Evolutionary conservation across 2,797 vertebrate species (phyloP), one percentile per base, ranked within the genome.

Genomic region (Rallus crepitans): DNA sequence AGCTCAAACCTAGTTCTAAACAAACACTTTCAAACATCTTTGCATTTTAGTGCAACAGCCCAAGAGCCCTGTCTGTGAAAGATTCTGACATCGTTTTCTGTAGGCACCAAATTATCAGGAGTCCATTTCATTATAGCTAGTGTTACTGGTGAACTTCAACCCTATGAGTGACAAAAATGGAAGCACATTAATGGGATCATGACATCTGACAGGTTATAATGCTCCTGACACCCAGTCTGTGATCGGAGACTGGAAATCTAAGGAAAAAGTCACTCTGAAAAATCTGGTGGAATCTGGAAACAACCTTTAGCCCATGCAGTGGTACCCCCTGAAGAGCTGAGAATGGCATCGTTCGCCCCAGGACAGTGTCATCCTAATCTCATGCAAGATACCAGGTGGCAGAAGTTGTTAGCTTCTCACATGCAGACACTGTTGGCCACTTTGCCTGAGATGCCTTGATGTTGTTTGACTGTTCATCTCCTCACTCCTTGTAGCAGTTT

Each of bases 361-460:
- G 27, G 28, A 24, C 1, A 4, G 4, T 70, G 18, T 42, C 72
- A 18, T 2, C 10, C n/a, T 50, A 48, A 42, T 12, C 37, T 80
- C 3, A 0, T 83, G 60, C 2, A 4, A 8, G 20, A 10, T 84
- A 33, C 16, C 48, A 25, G 5, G 14, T 63, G 35, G 30, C 20
- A 52, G 61, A 42, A 87, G 18, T 71, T 20, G 19, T 68, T 73
- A 30, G 71, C 12, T 3, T 87, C 28, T 77, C 23, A 14, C 2
- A 1, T 66, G 16, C 28, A 69, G 42, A 13, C 1, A 2, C 33
- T 61, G 27, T 42, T 2, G 3, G 4, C 40, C 72, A 13, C 37
- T 5, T 76, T 7, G 12, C 6, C 25, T 35, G 27, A 63, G 52
- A 17, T 3, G 2, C 37, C 39, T 48, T 2, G 0, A 8, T 77